Conservation (phyloP, 2,113 vertebrate genomes). For the Onychostoma macrolepis region DNA sequence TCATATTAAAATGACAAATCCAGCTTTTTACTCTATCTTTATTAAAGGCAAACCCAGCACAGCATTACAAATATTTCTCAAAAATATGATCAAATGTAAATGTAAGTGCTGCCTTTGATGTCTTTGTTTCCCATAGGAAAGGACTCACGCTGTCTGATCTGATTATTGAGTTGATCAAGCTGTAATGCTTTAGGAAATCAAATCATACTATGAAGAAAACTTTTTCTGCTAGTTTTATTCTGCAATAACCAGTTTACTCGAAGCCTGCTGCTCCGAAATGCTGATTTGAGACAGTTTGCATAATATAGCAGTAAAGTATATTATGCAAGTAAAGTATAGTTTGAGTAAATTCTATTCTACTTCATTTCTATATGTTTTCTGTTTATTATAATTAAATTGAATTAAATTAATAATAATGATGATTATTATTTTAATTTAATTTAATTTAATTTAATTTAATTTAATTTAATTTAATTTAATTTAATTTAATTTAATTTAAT, state of each 20-base stretch:
- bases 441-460: too few relatives aligned
- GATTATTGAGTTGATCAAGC: neutral
- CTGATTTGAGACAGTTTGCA: neutral
- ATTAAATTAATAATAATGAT: neutral
- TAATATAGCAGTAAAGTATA: too few relatives aligned
- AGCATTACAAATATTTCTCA: neutral
- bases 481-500: too few relatives aligned
- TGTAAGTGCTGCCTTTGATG: neutral
- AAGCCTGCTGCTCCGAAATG: neutral
- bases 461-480: too few relatives aligned
- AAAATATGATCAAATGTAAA: neutral
- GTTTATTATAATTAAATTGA: neutral
- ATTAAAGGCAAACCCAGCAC: neutral
- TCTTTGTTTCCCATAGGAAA: neutral
- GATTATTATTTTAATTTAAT: neutral
- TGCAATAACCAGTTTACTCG: neutral
- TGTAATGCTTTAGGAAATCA: neutral
- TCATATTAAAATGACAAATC: slow-evolving; percentile 50
- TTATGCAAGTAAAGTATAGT: too few relatives aligned
- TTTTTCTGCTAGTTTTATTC: neutral
- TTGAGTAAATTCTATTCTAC: neutral
- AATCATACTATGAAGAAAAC: neutral
- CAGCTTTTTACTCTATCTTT: slow-evolving; percentile 3
- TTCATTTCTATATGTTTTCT: neutral
- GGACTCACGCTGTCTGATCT: neutral